phyloP scores from a whole-genome alignment of 1,140 invertebrate species.

The Thalassaphorura encarpata region DNA sequence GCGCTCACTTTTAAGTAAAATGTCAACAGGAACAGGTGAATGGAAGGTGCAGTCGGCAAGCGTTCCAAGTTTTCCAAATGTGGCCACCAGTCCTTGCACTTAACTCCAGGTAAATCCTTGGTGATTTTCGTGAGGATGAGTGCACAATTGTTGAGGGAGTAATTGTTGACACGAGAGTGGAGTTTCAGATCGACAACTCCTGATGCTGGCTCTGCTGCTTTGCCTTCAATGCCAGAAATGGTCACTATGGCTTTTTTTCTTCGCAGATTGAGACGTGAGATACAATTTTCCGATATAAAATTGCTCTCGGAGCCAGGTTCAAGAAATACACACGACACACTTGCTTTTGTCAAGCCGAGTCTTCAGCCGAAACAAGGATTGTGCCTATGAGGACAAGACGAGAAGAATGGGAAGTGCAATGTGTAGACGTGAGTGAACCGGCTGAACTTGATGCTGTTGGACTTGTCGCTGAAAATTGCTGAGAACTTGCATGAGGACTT shows the following conservation, averaged over 20 bases:
- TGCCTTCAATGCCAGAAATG: slow-evolving; percentile 3
- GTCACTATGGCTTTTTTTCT: background rate
- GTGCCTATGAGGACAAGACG: slow-evolving; percentile 1
- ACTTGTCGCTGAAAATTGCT: background rate
- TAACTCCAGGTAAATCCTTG: background rate
- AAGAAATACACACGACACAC: background rate
- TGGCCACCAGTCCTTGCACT: background rate
- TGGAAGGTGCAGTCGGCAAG: slow-evolving; percentile 1
- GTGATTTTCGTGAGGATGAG: background rate
- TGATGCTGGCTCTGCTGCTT: background rate
- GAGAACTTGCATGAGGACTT: background rate
- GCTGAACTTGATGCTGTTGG: background rate
- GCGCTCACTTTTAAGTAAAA: slow-evolving; percentile 1
- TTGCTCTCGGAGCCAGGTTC: slow-evolving; percentile 6
- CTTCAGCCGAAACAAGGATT: background rate
- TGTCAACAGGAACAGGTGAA: background rate
- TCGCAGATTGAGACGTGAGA: background rate
- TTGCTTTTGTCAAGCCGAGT: background rate
- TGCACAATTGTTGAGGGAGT: background rate
- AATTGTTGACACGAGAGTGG: background rate
- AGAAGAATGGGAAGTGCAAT: background rate
- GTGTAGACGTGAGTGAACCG: background rate
- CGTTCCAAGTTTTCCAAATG: background rate
- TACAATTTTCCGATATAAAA: slow-evolving; percentile 5
- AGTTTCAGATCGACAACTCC: background rate